Conservation (phyloP, 2,113 vertebrate species). For the Gnathonemus echidnorhynchus region DNA sequence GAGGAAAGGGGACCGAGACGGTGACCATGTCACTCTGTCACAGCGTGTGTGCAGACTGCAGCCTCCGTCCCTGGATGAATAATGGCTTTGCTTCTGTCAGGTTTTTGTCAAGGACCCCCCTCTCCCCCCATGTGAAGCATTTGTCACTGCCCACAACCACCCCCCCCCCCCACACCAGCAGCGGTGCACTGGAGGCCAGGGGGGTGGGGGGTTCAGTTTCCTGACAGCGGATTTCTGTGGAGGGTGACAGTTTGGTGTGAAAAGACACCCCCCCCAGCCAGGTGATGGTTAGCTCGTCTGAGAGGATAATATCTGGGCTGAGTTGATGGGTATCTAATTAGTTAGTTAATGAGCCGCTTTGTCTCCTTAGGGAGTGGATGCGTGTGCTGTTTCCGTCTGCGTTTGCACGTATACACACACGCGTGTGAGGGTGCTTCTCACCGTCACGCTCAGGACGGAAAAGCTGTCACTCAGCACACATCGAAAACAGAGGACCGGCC, state of each 20-base stretch:
- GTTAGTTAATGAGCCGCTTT: neutral
- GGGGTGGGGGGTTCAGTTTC: slow-evolving; percentile 50
- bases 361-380: neutral
- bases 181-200: slow-evolving; percentile 19
- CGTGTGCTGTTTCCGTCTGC: neutral
- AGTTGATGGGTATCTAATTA: neutral
- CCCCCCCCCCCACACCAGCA: slow-evolving; percentile 20
- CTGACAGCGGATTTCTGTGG: slow-evolving; percentile 65
- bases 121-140: neutral
- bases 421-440: neutral
- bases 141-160: slow-evolving; percentile 31
- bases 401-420: neutral
- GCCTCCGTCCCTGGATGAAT: neutral
- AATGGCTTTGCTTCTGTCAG: neutral
- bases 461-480: slow-evolving; percentile 28
- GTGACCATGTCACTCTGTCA: neutral
- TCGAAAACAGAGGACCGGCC: slow-evolving; percentile 7
- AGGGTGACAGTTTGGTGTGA: slow-evolving; percentile 60
- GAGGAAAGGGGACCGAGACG: neutral
- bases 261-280: slow-evolving; percentile 35
- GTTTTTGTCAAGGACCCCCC: neutral
- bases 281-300: neutral
- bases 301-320: neutral
- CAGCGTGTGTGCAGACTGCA: neutral
- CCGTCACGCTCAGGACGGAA: neutral